phyloP scores from a whole-genome alignment of 2,797 vertebrate species.

The Typhlichthys eigenmanni region DNA sequence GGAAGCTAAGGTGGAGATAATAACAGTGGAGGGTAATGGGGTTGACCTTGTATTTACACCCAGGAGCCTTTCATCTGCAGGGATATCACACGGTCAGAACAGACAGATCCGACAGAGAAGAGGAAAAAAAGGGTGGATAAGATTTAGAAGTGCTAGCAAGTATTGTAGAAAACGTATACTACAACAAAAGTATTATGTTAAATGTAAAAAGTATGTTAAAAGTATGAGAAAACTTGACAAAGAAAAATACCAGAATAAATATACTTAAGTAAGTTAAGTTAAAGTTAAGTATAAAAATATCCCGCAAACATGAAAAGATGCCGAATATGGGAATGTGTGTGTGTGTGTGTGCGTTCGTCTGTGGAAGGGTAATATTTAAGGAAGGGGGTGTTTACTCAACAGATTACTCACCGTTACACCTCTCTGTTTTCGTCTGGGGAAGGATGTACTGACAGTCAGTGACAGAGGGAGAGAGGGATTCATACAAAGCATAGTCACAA shows the following conservation, averaged over 20 bases:
- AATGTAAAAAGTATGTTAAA: no score
- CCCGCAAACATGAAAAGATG: no score
- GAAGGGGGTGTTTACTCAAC: slow-evolving; percentile 68
- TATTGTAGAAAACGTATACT: slow-evolving; percentile 31
- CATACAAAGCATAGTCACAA: slow-evolving; percentile 23
- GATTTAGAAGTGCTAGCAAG: slow-evolving; percentile 29
- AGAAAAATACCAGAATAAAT: no score
- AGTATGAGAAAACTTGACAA: no score
- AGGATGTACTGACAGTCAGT: slow-evolving; percentile 63
- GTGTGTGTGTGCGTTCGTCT: background rate
- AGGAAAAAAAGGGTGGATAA: slow-evolving; percentile 46
- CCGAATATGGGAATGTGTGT: no score
- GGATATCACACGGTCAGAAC: slow-evolving; percentile 48
- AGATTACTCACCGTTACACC: slow-evolving; percentile 73
- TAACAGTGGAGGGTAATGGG: slow-evolving; percentile 50
- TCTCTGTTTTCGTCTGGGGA: slow-evolving; percentile 67
- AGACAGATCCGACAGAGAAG: slow-evolving; percentile 51
- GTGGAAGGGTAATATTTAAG: slow-evolving; percentile 51
- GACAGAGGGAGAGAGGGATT: slow-evolving; percentile 27
- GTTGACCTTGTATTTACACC: slow-evolving; percentile 75
- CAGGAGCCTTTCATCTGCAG: slow-evolving; percentile 65
- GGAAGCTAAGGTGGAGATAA: slow-evolving; percentile 65
- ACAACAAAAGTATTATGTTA: no score
- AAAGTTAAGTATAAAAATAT: no score
- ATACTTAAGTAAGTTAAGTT: no score